phyloP scores from a whole-genome alignment of 2,797 vertebrate species.

The Gobio occitaniae region DNA sequence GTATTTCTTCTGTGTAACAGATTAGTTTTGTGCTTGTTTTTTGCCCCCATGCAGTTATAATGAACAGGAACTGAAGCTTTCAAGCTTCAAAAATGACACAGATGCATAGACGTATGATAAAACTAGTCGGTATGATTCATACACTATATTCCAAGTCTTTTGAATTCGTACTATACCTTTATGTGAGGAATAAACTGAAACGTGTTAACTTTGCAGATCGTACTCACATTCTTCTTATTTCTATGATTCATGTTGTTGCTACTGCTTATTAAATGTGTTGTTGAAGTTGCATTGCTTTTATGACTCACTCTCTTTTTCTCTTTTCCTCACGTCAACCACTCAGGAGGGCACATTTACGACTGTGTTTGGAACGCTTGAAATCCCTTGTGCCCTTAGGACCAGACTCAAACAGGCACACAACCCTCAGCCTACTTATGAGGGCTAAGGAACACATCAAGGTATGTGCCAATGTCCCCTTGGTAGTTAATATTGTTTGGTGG shows the following conservation, averaged over 20 bases:
- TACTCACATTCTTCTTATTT: not conserved
- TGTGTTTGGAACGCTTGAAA: conserved; percentile 94
- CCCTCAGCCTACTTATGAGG: conserved; percentile 91
- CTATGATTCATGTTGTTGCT: not conserved
- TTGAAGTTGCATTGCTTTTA: conserved; percentile 5
- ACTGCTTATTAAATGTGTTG: not conserved
- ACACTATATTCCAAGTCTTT: not conserved
- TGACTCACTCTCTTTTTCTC: conserved; percentile 1
- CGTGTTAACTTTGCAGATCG: not conserved
- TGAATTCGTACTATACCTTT: not conserved
- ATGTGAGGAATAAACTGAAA: not conserved
- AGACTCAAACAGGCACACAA: conserved; percentile 89
- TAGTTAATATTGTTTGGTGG: not conserved
- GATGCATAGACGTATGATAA: not conserved
- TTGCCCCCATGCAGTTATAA: not conserved
- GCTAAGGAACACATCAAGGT: conserved; percentile 95
- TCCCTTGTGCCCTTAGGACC: conserved; percentile 89
- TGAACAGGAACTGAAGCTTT: not conserved
- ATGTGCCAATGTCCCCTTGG: conserved; percentile 30
- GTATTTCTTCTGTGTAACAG: not conserved
- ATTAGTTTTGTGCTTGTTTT: not conserved
- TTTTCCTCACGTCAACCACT: conserved; percentile 6
- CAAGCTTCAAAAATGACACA: not conserved
- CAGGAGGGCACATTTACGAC: conserved; percentile 90
- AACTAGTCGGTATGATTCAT: not conserved